Evolutionary conservation across 1,140 invertebrate species (phyloP).

Genomic region (Lysiphlebus fabarum): DNA sequence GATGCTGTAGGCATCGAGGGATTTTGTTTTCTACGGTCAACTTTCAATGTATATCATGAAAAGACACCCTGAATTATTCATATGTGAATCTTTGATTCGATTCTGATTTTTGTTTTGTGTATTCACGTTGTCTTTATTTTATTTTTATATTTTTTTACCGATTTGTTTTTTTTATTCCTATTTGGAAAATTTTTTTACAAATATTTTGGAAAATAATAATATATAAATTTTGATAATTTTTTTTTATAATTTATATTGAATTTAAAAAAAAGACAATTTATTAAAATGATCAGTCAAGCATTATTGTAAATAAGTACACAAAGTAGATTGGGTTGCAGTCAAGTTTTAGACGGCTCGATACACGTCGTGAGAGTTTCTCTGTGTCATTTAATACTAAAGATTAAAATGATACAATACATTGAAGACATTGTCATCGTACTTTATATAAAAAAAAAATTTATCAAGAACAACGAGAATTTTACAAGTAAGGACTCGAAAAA

Average conservation of each 20-base stretch:
- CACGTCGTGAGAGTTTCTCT: not conserved
- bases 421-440: not conserved
- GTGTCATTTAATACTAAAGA: too few relatives aligned
- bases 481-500: conserved; percentile 49
- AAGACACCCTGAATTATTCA: conserved; percentile 33
- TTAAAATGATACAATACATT: conserved; percentile 11
- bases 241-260: too few relatives aligned
- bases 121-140: conserved; percentile 11
- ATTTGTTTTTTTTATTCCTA: too few relatives aligned
- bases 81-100: conserved; percentile 13
- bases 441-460: conserved; percentile 16
- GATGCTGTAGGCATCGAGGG: not conserved
- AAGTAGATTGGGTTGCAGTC: conserved; percentile 8
- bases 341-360: conserved; percentile 7
- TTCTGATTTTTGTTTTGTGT: not conserved
- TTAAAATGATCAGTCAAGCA: too few relatives aligned
- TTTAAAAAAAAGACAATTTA: too few relatives aligned
- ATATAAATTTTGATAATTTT: too few relatives aligned
- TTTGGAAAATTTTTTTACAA: too few relatives aligned
- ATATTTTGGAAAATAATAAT: too few relatives aligned
- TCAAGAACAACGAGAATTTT: conserved; percentile 39
- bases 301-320: too few relatives aligned
- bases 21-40: conserved; percentile 21
- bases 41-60: conserved; percentile 19
- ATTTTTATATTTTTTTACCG: conserved; percentile 3